A percentile compares a stretch with the other conserved stretches of the same genome.
Evolutionary conservation across 1,140 invertebrate species (phyloP).

Genomic region (Mercenaria mercenaria): DNA sequence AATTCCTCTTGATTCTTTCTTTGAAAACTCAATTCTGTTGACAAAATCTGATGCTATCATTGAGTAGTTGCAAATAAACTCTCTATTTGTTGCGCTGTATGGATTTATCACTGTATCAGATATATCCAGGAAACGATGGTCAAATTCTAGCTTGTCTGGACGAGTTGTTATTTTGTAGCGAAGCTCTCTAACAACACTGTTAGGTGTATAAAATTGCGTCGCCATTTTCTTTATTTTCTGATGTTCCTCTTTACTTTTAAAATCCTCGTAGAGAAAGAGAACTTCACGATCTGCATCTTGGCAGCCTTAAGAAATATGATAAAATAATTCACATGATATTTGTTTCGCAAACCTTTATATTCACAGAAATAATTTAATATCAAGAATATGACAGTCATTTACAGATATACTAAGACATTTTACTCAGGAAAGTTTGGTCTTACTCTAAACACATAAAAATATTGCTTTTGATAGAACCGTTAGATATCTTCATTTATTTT

Average conservation of each 20-base stretch:
- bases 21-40: background rate
- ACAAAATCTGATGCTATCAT: background rate
- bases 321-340: no score
- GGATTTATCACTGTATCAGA: background rate
- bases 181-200: background rate
- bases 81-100: background rate
- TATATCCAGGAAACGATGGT: background rate
- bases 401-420: no score
- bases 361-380: no score
- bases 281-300: background rate
- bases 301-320: no score
- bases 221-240: background rate
- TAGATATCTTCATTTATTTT: no score
- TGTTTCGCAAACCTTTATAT: no score
- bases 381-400: no score
- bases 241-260: background rate
- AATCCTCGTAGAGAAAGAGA: background rate
- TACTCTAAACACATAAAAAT: no score
- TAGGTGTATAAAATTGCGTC: background rate
- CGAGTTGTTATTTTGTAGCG: background rate
- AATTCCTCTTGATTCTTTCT: background rate
- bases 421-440: no score
- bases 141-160: background rate
- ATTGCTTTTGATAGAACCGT: no score
- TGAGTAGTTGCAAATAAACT: background rate